A percentile compares a stretch with the other conserved stretches of the same genome.
phyloP scores from a whole-genome alignment of 1,140 invertebrate genomes.

The Leptinotarsa defecta region DNA sequence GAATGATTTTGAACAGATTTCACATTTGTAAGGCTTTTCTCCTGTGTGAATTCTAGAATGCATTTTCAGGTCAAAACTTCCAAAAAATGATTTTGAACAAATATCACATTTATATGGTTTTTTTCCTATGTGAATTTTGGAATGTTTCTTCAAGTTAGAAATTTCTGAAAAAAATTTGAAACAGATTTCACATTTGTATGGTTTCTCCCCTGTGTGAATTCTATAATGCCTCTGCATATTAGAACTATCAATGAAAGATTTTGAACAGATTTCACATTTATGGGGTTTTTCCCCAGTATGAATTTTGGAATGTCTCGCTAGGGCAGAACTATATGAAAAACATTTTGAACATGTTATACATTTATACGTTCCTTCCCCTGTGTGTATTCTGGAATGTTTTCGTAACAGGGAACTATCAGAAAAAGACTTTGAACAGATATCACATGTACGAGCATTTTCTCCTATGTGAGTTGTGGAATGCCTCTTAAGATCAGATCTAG shows the following conservation, averaged over 20 bases:
- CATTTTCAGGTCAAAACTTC: no score
- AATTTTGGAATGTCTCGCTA: not conserved
- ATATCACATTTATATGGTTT: no score
- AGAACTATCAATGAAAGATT: not conserved
- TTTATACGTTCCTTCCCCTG: no score
- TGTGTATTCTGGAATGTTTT: not conserved
- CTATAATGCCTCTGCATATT: not conserved
- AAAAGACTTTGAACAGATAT: no score
- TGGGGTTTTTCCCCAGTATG: not conserved
- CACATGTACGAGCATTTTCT: no score
- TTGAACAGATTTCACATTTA: not conserved
- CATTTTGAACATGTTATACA: not conserved
- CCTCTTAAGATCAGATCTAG: conserved; percentile 24
- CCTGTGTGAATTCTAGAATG: no score
- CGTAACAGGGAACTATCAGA: no score
- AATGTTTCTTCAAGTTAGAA: not conserved
- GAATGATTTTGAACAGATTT: no score
- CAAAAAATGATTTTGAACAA: no score
- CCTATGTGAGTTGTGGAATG: no score
- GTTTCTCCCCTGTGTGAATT: not conserved
- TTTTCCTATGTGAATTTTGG: not conserved
- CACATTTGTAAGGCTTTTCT: no score
- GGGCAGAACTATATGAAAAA: no score
- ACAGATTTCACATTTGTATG: not conserved
- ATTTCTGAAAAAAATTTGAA: not conserved